Conservation (phyloP, 2,888 invertebrate species). For the Pteria penguin region DNA sequence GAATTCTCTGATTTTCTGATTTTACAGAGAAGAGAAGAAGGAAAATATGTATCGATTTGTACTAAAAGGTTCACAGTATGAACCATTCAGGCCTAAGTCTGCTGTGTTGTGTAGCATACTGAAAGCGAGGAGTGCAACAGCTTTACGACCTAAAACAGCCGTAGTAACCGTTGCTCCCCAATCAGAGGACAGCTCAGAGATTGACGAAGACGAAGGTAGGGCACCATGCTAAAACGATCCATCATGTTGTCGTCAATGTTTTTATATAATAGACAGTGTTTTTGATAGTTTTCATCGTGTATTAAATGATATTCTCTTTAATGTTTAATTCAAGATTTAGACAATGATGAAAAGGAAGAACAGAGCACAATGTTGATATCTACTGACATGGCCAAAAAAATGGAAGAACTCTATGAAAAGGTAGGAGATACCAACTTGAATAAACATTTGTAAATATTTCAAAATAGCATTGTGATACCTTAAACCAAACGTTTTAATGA, state of each 20-base stretch:
- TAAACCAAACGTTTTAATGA: too few species aligned
- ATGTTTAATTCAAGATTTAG: too few species aligned
- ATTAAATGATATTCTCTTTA: too few species aligned
- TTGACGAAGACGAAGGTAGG: too few species aligned
- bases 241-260: too few species aligned
- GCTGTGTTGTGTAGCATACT: slow-evolving; percentile 18
- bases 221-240: too few species aligned
- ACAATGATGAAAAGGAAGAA: neutral
- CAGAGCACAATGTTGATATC: slow-evolving; percentile 39
- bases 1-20: neutral
- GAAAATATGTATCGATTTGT: slow-evolving; percentile 66
- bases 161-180: too few species aligned
- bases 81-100: slow-evolving; percentile 51
- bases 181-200: too few species aligned
- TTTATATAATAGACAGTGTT: too few species aligned
- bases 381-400: slow-evolving; percentile 47
- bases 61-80: slow-evolving; percentile 58
- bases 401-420: slow-evolving; percentile 55
- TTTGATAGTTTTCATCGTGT: too few species aligned
- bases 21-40: slow-evolving; percentile 53
- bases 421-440: slow-evolving; percentile 35
- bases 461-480: too few species aligned
- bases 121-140: neutral
- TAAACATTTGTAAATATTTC: too few species aligned
- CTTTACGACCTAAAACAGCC: slow-evolving; percentile 1